Percentiles rank a stretch among this genome's conserved stretches.
Conservation (phyloP, 2,113 vertebrate genomes). For the Muntiacus reevesi region DNA sequence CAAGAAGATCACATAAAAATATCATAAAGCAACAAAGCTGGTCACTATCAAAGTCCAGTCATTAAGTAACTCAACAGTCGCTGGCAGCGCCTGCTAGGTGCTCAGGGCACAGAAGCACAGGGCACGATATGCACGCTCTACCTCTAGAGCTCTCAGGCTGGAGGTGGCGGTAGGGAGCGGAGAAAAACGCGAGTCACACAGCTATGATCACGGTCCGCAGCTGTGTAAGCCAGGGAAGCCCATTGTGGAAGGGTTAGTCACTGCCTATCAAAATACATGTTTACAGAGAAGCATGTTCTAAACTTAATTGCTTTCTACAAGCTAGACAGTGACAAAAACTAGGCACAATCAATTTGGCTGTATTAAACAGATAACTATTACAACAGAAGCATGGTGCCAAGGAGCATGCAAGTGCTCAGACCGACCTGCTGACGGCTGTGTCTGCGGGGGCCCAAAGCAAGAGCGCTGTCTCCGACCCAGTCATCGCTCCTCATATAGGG, state of each 20-base stretch:
- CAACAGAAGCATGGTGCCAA: neutral
- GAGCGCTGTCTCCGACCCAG: constrained; percentile 15
- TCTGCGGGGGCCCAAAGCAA: constrained; percentile 15
- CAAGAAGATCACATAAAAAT: neutral
- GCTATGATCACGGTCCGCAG: neutral
- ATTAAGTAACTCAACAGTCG: neutral
- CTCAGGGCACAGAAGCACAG: neutral
- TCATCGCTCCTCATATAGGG: neutral
- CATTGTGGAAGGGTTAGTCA: constrained; percentile 2
- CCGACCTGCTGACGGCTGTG: neutral
- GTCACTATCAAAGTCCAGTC: constrained; percentile 9
- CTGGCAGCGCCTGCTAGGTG: neutral
- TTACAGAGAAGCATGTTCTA: constrained; percentile 19
- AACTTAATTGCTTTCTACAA: constrained; percentile 14
- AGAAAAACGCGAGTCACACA: neutral
- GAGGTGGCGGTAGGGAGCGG: neutral
- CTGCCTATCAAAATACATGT: neutral
- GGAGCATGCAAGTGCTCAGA: neutral
- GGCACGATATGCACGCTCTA: neutral
- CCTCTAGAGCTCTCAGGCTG: neutral
- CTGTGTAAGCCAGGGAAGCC: neutral
- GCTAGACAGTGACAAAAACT: neutral
- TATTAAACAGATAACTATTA: constrained; percentile 21
- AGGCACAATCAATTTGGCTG: neutral
- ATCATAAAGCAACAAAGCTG: neutral